Percentiles rank a stretch among this genome's conserved stretches.
Conservation (phyloP, 2,888 invertebrate species). For the Parnassius apollo region DNA sequence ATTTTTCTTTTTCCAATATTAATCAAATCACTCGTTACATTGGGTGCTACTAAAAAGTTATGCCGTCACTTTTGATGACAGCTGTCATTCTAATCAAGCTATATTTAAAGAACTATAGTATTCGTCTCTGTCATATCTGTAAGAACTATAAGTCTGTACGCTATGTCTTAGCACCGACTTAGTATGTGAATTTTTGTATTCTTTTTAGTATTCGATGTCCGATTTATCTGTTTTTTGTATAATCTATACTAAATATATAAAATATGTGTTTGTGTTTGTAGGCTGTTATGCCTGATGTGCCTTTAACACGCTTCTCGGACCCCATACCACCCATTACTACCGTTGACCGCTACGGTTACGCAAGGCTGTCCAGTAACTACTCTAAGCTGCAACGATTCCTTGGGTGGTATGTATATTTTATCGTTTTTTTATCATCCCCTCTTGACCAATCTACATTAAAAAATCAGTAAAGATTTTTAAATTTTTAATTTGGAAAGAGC, state of each 20-base stretch:
- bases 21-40: too few relatives aligned
- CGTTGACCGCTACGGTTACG: background rate
- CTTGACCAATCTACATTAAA: too few relatives aligned
- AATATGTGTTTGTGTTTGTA: background rate
- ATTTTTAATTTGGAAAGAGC: too few relatives aligned
- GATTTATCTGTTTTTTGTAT: background rate
- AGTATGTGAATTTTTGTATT: background rate
- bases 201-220: background rate
- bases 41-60: too few relatives aligned
- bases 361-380: background rate
- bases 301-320: constrained; percentile 1
- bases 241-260: background rate
- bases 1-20: too few relatives aligned
- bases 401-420: background rate
- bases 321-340: background rate
- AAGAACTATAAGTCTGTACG: background rate
- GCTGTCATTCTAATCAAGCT: too few relatives aligned
- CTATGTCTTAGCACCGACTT: background rate
- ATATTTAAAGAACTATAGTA: too few relatives aligned
- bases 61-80: too few relatives aligned
- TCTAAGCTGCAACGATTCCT: background rate
- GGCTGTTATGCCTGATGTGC: background rate
- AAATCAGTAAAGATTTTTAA: too few relatives aligned
- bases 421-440: too few relatives aligned
- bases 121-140: too few relatives aligned